Evolutionary conservation across 2,888 invertebrate genomes (phyloP), one percentile per base, ranked within the genome.

Genomic region (Scotopteryx bipunctaria): DNA sequence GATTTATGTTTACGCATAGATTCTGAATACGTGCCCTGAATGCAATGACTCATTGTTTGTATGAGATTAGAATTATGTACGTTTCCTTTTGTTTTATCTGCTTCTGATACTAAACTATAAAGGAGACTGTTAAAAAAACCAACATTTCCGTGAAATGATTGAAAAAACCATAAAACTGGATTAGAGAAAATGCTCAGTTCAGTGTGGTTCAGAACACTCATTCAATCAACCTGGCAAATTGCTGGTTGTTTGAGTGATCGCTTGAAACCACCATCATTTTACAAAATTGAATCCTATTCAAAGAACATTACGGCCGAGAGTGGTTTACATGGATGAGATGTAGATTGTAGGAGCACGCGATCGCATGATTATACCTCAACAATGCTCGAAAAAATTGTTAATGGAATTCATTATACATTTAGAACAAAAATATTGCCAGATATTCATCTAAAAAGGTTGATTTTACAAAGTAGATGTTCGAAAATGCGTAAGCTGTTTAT

Each of bases 341-440:
- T 51, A 50, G 55, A 55, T 47, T 58, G 57, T 55, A 41, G 40
- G 19, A 53, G 48, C 63, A 66, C 66, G 66, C 66, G 59, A 66
- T 66, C 53, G 60, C 61, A 61, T 64, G 64, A 63, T 64, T 64
- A 64, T 35, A 59, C 43, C 51, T 54, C 44, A 61, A 57, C 63
- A 59, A 56, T 58, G 49, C 57, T 59, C 43, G 50, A 60, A 63
- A 58, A 60, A 67, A 67, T 71, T 59, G 55, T 64, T 69, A 74
- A 74, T 73, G 71, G 72, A 66, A 53, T 55, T 55, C 59, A 61
- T 73, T 73, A 75, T 73, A 71, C 71, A 69, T 73, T 74, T 66
- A 59, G 66, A 69, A 70, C 69, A 69, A 71, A 60, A 73, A 70
- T 69, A 57, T 59, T 46, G 56, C 49, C 52, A 54, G 64, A 63